A percentile compares a stretch with the other conserved stretches of the same genome.
Conservation (phyloP, 2,113 vertebrate species). For the Sceloporus tristichus region DNA sequence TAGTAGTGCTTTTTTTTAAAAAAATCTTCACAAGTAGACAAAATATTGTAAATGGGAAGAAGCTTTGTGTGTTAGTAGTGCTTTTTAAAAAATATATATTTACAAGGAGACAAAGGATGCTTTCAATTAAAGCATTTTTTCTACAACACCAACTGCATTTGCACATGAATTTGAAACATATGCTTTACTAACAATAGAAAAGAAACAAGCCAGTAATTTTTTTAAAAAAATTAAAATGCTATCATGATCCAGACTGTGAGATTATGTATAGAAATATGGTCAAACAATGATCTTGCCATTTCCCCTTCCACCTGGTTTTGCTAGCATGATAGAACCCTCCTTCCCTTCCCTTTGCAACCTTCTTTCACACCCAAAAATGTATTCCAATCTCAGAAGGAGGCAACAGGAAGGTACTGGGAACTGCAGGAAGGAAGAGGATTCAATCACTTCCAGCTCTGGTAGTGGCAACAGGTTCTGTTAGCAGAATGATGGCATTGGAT, state of each 20-base stretch:
- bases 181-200: background rate
- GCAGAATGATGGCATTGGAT: background rate
- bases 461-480: background rate
- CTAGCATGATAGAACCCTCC: too few relatives aligned
- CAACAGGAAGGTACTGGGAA: background rate
- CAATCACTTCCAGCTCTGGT: too few relatives aligned
- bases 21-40: background rate
- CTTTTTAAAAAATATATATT: background rate
- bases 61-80: background rate
- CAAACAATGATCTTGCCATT: background rate
- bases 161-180: background rate
- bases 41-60: conserved; percentile 7
- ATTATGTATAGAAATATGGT: background rate
- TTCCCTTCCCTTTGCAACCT: too few relatives aligned
- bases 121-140: background rate
- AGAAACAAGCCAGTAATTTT: background rate
- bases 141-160: background rate
- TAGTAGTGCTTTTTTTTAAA: background rate
- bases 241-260: background rate
- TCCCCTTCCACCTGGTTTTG: background rate
- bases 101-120: background rate
- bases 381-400: background rate
- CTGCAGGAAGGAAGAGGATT: background rate
- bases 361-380: too few relatives aligned
- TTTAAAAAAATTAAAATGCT: background rate